Base-by-base conservation (phyloP, 2,888 invertebrate genomes). In the Hirtodrosophila alboralis region DNA sequence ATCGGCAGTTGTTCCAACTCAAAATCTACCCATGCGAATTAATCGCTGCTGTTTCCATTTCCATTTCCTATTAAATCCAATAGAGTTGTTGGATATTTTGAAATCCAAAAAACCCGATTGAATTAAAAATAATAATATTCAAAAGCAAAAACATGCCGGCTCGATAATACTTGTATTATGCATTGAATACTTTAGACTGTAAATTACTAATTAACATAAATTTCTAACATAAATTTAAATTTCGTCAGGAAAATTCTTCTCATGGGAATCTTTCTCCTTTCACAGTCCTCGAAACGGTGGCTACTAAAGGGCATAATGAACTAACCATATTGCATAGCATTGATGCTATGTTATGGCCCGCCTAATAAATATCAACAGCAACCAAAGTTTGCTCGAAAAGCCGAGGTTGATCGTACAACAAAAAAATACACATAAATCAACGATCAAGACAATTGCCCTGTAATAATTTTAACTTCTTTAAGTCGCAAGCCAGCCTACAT, bases 401-500 rank as follows among this genome's bases (percentile, higher is more conserved):
- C 57, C 49, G 51, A 36, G 33, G n/a, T 28, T 45, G 43, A 47
- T 23, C 38, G 34, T 16, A 49, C 75, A 75, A 71, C 71, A 85
- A 79, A 79, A 56, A 79, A 56, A 79, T 72, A 72, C 68, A 75
- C 75, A 85, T 79, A 79, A 79, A 79, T 79, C 85, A 79, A 53
- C 79, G 85, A 79, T 84, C 79, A 75, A 79, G 83, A 85, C 85
- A 79, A 85, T 79, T 84, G 79, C 79, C 72, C 80, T 70, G 77
- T 84, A 84, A 81, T 81, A 81, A 81, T 81, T 86, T 86, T 60
- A 80, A 86, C 74, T 84, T 84, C 68, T 74, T 83, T 79, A 80
- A 75, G 84, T 75, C 70, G 83, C 63, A 61, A 53, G 69, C 69
- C 84, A 64, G 75, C 83, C 84, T 75, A 78, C 75, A 75, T 68